Conservation (phyloP, 2,797 vertebrate genomes). For the Gadopsis bispinosus region DNA sequence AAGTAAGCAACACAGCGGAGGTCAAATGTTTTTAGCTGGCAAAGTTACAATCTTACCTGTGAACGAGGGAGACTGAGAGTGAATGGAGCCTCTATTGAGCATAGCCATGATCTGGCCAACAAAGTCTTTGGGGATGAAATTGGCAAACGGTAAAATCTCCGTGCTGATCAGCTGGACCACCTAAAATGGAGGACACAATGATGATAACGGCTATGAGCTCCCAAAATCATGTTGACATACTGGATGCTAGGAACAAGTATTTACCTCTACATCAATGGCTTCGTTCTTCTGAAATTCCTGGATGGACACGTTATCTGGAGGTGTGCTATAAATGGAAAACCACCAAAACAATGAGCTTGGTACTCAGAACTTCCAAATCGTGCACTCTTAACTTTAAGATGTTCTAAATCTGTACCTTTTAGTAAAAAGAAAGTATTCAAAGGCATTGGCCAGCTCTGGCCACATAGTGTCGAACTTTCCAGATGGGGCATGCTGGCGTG, state of each 20-base stretch:
- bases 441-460: slow-evolving; percentile 95
- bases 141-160: slow-evolving; percentile 98
- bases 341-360: background rate
- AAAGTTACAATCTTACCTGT: slow-evolving; percentile 87
- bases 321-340: slow-evolving; percentile 84
- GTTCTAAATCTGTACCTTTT: slow-evolving; percentile 88
- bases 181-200: slow-evolving; percentile 73
- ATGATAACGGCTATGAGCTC: background rate
- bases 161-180: slow-evolving; percentile 98
- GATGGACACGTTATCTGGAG: slow-evolving; percentile 98
- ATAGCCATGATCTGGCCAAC: slow-evolving; percentile 99
- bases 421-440: slow-evolving; percentile 98
- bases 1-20: background rate
- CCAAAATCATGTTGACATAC: background rate
- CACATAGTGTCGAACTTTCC: slow-evolving; percentile 98
- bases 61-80: slow-evolving; percentile 97
- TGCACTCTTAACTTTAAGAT: background rate
- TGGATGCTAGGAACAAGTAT: slow-evolving; percentile 6
- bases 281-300: slow-evolving; percentile 99
- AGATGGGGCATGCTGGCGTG: slow-evolving; percentile 95
- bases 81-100: slow-evolving; percentile 99
- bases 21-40: background rate
- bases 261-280: slow-evolving; percentile 96
- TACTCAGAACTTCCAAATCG: background rate
- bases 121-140: slow-evolving; percentile 99